A percentile compares a stretch with the other conserved stretches of the same genome.
These are phyloP conservation scores for Drosophila subpulchrella DNA, from an alignment of 1,140 invertebrate species.

Conservation along the genomic window DNA sequence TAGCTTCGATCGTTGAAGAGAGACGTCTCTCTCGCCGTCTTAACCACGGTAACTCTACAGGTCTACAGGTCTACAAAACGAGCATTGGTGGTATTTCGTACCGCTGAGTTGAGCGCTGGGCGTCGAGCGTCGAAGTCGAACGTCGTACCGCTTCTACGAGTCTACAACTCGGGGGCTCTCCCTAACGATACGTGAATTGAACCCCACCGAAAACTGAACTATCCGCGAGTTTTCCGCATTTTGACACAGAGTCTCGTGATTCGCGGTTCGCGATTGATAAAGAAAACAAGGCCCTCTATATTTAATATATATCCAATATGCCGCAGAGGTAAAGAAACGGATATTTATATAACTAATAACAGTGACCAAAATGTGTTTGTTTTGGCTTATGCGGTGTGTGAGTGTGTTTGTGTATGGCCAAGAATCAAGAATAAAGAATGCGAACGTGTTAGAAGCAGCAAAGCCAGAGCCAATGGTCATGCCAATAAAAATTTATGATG, in stretches of 20 bases:
- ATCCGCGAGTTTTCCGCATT: constrained; percentile 32
- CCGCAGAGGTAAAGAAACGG: constrained; percentile 72
- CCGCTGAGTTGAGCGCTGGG: constrained; percentile 31
- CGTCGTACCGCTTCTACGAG: constrained; percentile 29
- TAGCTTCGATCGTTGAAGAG: not conserved
- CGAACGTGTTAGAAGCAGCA: constrained; percentile 62
- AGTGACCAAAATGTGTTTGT: constrained; percentile 52
- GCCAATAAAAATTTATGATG: constrained; percentile 74
- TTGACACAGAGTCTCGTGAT: constrained; percentile 54
- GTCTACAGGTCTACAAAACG: constrained; percentile 42
- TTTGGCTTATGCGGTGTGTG: constrained; percentile 50
- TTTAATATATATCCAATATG: constrained; percentile 36
- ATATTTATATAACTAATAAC: constrained; percentile 59
- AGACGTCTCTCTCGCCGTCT: constrained; percentile 34
- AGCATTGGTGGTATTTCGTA: constrained; percentile 20
- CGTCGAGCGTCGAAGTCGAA: constrained; percentile 37
- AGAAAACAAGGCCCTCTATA: constrained; percentile 18
- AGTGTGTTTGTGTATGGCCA: constrained; percentile 14
- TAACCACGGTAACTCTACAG: constrained; percentile 66
- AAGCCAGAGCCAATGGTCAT: constrained; percentile 46
- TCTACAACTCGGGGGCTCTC: not conserved
- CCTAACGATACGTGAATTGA: constrained; percentile 5
- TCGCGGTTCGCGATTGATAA: constrained; percentile 68
- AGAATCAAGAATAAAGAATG: constrained; percentile 42
- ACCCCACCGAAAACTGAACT: constrained; percentile 4